phyloP scores from a whole-genome alignment of 2,113 vertebrate genomes.

The Typhlomys cinereus region DNA sequence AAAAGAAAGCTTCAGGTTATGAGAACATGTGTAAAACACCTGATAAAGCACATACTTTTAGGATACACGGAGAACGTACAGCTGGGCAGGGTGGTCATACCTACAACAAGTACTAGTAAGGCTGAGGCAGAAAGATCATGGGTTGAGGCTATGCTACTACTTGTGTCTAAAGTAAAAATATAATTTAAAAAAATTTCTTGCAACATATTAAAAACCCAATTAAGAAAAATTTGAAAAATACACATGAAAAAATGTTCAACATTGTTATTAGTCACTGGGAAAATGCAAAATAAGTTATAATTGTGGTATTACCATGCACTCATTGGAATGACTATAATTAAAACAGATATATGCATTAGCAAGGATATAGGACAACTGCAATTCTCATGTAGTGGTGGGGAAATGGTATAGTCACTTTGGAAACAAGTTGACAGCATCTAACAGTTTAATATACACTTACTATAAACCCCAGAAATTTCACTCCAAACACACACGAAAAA shows the following conservation, averaged over 20 bases:
- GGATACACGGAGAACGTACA: not conserved
- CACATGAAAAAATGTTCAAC: not conserved
- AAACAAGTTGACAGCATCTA: not conserved
- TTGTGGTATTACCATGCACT: not conserved
- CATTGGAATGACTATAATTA: constrained; percentile 7
- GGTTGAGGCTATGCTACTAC: no score
- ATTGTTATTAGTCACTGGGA: not conserved
- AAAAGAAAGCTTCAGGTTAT: not conserved
- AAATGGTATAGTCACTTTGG: not conserved
- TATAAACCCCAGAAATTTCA: constrained; percentile 28
- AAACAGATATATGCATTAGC: not conserved
- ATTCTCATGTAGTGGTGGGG: not conserved
- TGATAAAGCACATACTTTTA: not conserved
- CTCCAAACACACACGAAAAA: not conserved
- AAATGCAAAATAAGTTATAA: constrained; percentile 26
- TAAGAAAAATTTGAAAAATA: not conserved
- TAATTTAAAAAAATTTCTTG: not conserved
- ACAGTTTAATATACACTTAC: not conserved
- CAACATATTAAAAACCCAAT: not conserved
- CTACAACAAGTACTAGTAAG: not conserved
- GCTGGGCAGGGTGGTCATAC: not conserved
- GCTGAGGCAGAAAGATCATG: not conserved
- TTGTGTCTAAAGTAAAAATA: no score
- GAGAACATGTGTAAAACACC: not conserved
- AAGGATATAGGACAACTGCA: not conserved